These are phyloP conservation scores for Monopterus albus DNA, from an alignment of 2,113 vertebrate species.

Conservation along the genomic window DNA sequence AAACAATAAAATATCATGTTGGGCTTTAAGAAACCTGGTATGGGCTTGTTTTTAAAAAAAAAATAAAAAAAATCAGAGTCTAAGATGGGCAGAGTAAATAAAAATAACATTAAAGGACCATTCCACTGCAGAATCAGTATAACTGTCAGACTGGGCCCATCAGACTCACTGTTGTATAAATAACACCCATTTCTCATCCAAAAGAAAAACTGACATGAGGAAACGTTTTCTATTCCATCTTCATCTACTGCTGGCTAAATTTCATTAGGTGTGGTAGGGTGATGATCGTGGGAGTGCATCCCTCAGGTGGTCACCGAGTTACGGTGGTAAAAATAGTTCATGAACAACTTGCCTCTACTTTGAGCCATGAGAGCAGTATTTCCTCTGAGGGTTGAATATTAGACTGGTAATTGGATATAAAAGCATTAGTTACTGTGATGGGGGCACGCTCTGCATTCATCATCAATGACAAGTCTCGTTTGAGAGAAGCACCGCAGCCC, in stretches of 20 bases:
- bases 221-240: too few relatives aligned
- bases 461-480: constrained; percentile 59
- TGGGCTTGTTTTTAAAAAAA: too few relatives aligned
- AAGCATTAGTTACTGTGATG: constrained; percentile 70
- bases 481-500: constrained; percentile 40
- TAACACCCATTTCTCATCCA: constrained; percentile 38
- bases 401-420: constrained; percentile 76
- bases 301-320: constrained; percentile 60
- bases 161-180: constrained; percentile 53
- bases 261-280: constrained; percentile 46
- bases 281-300: constrained; percentile 49
- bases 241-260: constrained; percentile 36
- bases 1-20: too few relatives aligned
- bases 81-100: too few relatives aligned
- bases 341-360: constrained; percentile 45
- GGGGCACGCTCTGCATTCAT: constrained; percentile 65
- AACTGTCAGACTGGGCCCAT: too few relatives aligned
- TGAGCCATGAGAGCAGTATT: constrained; percentile 49
- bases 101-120: too few relatives aligned
- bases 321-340: constrained; percentile 58
- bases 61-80: too few relatives aligned
- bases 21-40: too few relatives aligned
- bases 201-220: constrained; percentile 36
- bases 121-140: too few relatives aligned
- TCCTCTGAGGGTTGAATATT: constrained; percentile 74